These are phyloP conservation scores for Sarcophaga carnaria DNA, from an alignment of 2,888 invertebrate genomes.

Conservation along the genomic window DNA sequence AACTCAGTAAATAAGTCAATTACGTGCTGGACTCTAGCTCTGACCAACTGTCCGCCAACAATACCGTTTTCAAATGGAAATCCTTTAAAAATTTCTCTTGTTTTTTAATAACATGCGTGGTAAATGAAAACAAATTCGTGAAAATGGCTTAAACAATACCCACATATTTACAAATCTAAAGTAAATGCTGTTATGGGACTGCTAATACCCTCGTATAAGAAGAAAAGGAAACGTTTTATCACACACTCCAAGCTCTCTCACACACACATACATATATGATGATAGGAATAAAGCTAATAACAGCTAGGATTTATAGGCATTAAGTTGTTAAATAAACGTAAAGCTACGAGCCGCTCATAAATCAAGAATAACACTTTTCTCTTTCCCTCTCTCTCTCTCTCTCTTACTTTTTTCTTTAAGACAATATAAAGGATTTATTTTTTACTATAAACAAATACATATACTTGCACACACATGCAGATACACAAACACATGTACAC, in stretches of 20 bases:
- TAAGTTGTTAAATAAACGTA: conserved; percentile 64
- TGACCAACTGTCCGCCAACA: no score
- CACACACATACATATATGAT: conserved; percentile 18
- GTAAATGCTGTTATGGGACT: no score
- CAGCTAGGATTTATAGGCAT: conserved; percentile 64
- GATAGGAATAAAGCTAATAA: conserved; percentile 35
- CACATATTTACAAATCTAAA: no score
- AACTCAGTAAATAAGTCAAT: no score
- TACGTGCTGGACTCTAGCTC: no score
- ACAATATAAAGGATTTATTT: conserved; percentile 29
- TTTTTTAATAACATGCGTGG: no score
- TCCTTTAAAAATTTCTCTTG: no score
- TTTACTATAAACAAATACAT: conserved; percentile 22
- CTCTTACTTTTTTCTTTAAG: not conserved
- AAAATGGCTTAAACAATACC: no score
- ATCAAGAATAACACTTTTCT: conserved; percentile 55
- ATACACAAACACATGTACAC: not conserved
- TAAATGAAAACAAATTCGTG: no score
- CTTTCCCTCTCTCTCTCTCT: not conserved
- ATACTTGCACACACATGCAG: not conserved
- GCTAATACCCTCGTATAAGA: no score
- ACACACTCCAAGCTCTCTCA: not conserved
- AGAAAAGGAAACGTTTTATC: no score
- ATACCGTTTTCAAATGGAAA: no score
- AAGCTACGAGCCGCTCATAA: conserved; percentile 60